Base-by-base conservation (phyloP, 2,888 invertebrate genomes). In the Coelinius sp. region DNA sequence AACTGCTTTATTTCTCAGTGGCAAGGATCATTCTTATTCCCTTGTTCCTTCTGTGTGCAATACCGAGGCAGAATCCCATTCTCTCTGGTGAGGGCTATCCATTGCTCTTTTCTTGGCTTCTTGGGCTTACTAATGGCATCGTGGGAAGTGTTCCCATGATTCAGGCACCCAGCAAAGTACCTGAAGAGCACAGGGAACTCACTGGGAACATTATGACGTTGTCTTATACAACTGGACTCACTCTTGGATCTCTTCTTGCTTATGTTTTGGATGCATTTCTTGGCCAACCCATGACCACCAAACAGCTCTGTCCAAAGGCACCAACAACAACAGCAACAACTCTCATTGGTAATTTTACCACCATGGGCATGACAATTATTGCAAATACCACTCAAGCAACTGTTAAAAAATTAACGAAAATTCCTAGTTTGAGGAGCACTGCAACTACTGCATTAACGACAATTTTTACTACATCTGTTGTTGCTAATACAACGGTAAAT, bases 121-220 rank as follows among this genome's bases (percentile, higher is more conserved):
- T 97, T 73, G 97, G 97, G 1, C 90, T 96, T 20, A 93, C 94
- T 59, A 97, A 97, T 82, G 97, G 97, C 0, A 90, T 97, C 53
- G 92, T 97, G 69, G 97, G 97, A 3, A 96, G 96, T 73, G 92
- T 97, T 31, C 97, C 97, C 1, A 97, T 97, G 95, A 96, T 97
- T 82, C 91, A 95, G 83, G 97, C 97, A 0, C 95, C 97, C 0
- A 92, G 93, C 56, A 93, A 95, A 83, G 96, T 97, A 4, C 93
- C 95, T 12, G 94, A 95, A 73, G 94, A 95, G 67, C 93, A 95
- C 79, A 91, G 95, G 49, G 97, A 97, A 89, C 92, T 97, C 6
- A 95, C 96, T 73, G 95, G 95, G 62, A 97, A 97, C 85, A 95
- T 97, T 88, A 97, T 97, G 97, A 97, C 97, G 0, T 86, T 97